A percentile compares a stretch with the other conserved stretches of the same genome.
Conservation (phyloP, 2,113 vertebrate genomes). For the Paralichthys olivaceus region DNA sequence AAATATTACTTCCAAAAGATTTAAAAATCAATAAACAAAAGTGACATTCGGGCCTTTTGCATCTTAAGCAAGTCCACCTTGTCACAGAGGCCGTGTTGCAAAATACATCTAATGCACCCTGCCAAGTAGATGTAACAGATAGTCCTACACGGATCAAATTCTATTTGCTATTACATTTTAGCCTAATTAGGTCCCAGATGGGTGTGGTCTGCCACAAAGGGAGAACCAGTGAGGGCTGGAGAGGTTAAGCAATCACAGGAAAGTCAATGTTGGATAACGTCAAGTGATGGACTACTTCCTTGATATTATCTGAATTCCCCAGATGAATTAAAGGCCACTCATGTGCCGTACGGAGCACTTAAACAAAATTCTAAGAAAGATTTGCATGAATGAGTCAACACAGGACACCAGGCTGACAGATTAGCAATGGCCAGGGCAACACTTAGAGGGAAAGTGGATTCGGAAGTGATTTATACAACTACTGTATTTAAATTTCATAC, state of each 20-base stretch:
- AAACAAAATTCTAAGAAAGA: conserved; percentile 14
- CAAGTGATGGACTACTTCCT: conserved; percentile 58
- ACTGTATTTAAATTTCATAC: conserved; percentile 2
- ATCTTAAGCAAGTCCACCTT: conserved; percentile 63
- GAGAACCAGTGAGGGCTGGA: conserved; percentile 15
- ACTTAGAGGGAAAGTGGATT: background rate
- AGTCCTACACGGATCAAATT: conserved; percentile 28
- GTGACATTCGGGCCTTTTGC: conserved; percentile 72
- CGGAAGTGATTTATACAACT: background rate
- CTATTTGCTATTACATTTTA: conserved; percentile 59
- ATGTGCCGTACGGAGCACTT: conserved; percentile 11
- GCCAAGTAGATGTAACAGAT: conserved; percentile 56
- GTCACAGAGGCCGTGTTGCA: conserved; percentile 47
- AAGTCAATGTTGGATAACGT: conserved; percentile 35
- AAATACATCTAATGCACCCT: conserved; percentile 51
- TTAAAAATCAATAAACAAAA: conserved; percentile 79
- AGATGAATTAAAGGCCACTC: conserved; percentile 41
- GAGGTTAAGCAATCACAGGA: conserved; percentile 54
- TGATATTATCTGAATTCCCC: conserved; percentile 50
- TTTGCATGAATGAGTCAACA: conserved; percentile 30
- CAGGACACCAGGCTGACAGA: background rate
- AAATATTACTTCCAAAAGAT: conserved; percentile 61
- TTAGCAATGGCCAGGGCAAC: background rate
- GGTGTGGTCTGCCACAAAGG: conserved; percentile 52
- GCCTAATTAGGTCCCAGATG: conserved; percentile 55